Conservation (phyloP, 1,140 invertebrate genomes). For the Rhyzopertha dominica region DNA sequence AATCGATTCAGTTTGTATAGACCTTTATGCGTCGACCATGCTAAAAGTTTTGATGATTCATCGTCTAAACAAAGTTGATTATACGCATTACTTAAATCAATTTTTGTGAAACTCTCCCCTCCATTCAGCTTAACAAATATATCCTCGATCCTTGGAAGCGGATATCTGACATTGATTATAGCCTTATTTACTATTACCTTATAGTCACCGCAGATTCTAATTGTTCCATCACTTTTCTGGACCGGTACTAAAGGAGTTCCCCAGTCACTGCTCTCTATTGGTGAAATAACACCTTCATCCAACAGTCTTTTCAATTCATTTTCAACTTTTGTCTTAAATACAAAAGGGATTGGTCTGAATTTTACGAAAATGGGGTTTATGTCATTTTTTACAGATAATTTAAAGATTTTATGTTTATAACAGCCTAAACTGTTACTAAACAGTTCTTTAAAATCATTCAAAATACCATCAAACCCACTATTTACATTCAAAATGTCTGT, state of each 20-base stretch:
- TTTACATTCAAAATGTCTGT: too few relatives aligned
- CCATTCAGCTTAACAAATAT: conserved; percentile 35
- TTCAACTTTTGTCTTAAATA: conserved; percentile 42
- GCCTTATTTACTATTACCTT: conserved; percentile 30
- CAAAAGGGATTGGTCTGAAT: conserved; percentile 38
- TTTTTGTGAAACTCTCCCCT: conserved; percentile 37
- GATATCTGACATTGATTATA: conserved; percentile 25
- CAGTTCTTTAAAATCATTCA: neutral
- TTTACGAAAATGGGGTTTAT: conserved; percentile 34
- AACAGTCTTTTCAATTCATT: conserved; percentile 43
- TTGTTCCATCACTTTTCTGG: conserved; percentile 43
- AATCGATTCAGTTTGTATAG: conserved; percentile 44
- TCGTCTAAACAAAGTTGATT: conserved; percentile 40
- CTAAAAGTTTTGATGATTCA: conserved; percentile 19
- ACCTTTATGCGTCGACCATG: conserved; percentile 26
- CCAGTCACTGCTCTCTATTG: conserved; percentile 38
- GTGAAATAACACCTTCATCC: conserved; percentile 30
- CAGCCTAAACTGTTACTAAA: conserved; percentile 12
- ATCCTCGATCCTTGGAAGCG: conserved; percentile 36
- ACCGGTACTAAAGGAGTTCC: conserved; percentile 48
- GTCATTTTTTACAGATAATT: conserved; percentile 18
- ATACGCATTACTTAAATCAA: conserved; percentile 44
- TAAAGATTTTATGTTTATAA: conserved; percentile 13
- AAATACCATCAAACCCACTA: too few relatives aligned
- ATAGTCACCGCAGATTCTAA: conserved; percentile 31